Percentiles rank a stretch among this genome's conserved stretches.
phyloP scores from a whole-genome alignment of 2,113 vertebrate species.

The Solenodon paradoxus region DNA sequence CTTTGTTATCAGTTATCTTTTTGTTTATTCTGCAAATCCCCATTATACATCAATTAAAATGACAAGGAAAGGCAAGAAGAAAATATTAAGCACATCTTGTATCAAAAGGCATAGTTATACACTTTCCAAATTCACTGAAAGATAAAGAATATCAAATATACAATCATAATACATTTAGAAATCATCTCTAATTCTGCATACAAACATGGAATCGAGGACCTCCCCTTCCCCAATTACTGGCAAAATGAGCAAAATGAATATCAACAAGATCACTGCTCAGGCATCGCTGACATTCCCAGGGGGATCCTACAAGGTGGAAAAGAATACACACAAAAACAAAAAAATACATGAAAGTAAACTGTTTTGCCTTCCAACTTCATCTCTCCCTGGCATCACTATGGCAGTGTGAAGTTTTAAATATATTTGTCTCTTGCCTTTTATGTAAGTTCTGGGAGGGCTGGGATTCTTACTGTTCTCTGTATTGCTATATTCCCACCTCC shows the following conservation, averaged over 20 bases:
- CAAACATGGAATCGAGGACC: background rate
- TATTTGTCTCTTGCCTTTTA: background rate
- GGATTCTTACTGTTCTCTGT: background rate
- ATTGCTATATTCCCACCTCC: too few relatives aligned
- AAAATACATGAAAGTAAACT: background rate
- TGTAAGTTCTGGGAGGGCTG: background rate
- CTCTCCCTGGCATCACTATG: background rate
- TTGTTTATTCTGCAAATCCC: background rate
- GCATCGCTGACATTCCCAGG: background rate
- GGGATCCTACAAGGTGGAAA: background rate
- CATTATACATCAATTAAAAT: background rate
- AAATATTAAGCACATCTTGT: background rate
- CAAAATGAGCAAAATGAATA: background rate
- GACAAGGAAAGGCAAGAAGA: background rate
- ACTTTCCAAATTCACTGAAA: background rate
- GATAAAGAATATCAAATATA: background rate
- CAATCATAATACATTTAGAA: background rate
- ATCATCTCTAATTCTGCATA: conserved; percentile 8
- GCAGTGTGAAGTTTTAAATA: background rate
- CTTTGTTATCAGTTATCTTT: background rate
- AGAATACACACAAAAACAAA: background rate
- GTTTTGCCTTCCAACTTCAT: background rate
- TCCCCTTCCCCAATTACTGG: background rate
- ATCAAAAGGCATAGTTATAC: background rate
- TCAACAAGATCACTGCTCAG: background rate